phyloP scores from a whole-genome alignment of 35 echinoderm and acorn worm species.

The Hemicentrotus pulcherrimus region DNA sequence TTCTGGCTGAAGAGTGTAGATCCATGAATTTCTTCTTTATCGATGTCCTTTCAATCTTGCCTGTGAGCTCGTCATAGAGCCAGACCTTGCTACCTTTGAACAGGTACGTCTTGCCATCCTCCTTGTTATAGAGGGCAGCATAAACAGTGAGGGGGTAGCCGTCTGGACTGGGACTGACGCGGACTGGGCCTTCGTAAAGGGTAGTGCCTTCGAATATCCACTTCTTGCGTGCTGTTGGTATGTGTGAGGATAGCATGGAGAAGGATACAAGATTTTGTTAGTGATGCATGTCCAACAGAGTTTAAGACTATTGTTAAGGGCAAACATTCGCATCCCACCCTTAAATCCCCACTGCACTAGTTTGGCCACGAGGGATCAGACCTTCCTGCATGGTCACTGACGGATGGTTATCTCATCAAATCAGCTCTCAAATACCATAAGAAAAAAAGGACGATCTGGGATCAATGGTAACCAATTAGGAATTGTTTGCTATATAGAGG shows the following conservation, averaged over 20 bases:
- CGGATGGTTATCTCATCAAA: too few species aligned
- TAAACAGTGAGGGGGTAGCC: slow-evolving; percentile 3
- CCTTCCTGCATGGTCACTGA: too few species aligned
- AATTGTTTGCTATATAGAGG: too few species aligned
- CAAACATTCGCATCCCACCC: too few species aligned
- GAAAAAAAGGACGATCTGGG: too few species aligned
- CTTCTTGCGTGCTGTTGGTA: slow-evolving; percentile 48
- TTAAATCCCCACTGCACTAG: too few species aligned
- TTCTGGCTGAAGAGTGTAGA: background rate
- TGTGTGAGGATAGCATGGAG: background rate
- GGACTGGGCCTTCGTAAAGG: background rate
- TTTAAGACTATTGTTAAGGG: too few species aligned
- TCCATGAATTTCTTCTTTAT: background rate
- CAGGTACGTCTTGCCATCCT: slow-evolving; percentile 27
- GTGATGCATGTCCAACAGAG: too few species aligned
- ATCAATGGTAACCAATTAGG: too few species aligned
- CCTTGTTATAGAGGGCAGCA: slow-evolving; percentile 43
- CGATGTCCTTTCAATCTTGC: background rate
- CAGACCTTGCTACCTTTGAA: slow-evolving; percentile 56
- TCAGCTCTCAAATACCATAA: too few species aligned
- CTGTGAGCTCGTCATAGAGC: background rate
- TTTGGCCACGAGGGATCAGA: too few species aligned
- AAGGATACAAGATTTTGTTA: background rate
- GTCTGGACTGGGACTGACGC: background rate
- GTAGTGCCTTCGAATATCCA: slow-evolving; percentile 46